Evolutionary conservation across 1,140 invertebrate genomes (phyloP), one percentile per base, ranked within the genome.

Genomic region (Aethina tumida): DNA sequence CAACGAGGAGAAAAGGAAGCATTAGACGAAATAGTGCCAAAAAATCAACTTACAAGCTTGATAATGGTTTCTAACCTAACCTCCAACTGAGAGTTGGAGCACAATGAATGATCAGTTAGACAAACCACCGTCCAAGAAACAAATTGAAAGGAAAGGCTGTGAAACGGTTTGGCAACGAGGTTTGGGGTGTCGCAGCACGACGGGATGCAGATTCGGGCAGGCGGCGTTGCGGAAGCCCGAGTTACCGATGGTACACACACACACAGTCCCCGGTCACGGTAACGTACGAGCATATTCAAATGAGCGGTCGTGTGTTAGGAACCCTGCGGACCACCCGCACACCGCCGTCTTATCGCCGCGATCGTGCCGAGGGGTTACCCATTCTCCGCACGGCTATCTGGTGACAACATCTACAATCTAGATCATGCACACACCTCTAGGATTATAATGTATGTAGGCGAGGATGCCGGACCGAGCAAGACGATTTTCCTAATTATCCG

Each of bases 401-500:
- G 59, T 60, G 59, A 62, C 59, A 62, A 62, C 47, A 62, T 62
- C 59, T 58, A 38, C 57, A 57, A 57, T 60, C 58, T 56, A 60
- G 58, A 60, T 60, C 54, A 56, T 56, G 54, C 52, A 49, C 52
- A 59, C 55, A 59, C 57, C 55, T n/a, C n/a, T 57, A 52, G 45
- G 50, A 55, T 50, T 56, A 50, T 56, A 56, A 56, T 53, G 45
- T 47, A 54, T 47, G 51, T 50, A 39, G 47, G 45, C 39, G 47
- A 40, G 36, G 28, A 36, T 30, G 17, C 44, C 18, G 10, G 21
- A 20, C 34, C 39, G 35, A 39, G 39, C 35, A 22, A 16, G 15
- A 25, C 34, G 34, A 31, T 13, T 3, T 10, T 16, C 2, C 27
- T 2, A 29, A 1, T 29, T 5, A 10, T 10, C 15, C 15, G 16